These are phyloP conservation scores for Bombus polaris DNA, from an alignment of 1,140 invertebrate genomes.

Conservation along the genomic window DNA sequence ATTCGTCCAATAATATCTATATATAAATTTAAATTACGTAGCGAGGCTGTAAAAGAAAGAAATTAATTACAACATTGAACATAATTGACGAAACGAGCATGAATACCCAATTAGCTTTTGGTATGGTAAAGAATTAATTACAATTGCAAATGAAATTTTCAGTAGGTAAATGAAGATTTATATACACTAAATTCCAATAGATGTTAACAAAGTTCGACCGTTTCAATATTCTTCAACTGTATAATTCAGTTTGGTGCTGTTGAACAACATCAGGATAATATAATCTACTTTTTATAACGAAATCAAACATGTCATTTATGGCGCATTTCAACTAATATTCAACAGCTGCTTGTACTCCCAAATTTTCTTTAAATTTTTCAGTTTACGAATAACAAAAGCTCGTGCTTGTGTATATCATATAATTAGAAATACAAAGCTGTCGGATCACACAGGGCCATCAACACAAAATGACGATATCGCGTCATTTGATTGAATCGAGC, in stretches of 20 bases:
- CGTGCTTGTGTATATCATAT: too few species aligned
- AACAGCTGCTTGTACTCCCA: neutral
- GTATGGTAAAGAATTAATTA: neutral
- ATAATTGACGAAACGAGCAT: neutral
- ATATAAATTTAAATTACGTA: neutral
- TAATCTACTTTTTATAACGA: neutral
- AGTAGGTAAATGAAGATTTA: neutral
- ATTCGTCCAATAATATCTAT: neutral
- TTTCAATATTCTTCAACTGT: neutral
- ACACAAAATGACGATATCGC: too few species aligned
- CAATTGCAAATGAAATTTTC: neutral
- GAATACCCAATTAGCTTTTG: neutral
- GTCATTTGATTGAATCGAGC: too few species aligned
- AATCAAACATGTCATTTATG: neutral
- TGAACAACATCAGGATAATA: neutral
- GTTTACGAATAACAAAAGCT: neutral
- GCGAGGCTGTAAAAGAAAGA: neutral
- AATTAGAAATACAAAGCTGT: too few species aligned
- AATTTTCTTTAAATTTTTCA: too few species aligned
- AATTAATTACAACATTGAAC: neutral
- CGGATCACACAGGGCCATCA: too few species aligned
- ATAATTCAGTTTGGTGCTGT: neutral
- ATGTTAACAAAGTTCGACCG: neutral
- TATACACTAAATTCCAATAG: neutral
- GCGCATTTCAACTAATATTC: neutral